Conservation (phyloP, 2,797 vertebrate species). For the Erpetoichthys calabaricus region DNA sequence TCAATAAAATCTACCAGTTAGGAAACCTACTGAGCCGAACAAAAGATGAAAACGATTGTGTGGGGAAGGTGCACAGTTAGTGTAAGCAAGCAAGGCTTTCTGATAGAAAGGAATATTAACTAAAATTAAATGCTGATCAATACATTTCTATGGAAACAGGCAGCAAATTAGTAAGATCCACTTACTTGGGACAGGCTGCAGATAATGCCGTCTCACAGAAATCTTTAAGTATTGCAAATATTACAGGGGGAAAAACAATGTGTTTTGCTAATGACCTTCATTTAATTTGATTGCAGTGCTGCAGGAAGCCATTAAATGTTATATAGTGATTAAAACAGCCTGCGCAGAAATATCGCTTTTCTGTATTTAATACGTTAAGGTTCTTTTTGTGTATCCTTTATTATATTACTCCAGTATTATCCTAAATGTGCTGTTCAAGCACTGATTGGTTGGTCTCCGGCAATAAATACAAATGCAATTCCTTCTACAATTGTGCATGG, state of each 20-base stretch:
- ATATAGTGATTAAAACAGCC: constrained; percentile 13
- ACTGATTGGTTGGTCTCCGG: not conserved
- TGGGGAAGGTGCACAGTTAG: constrained; percentile 54
- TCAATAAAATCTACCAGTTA: constrained; percentile 96
- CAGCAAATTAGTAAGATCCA: constrained; percentile 47
- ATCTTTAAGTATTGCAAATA: constrained; percentile 23
- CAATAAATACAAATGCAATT: too few relatives aligned
- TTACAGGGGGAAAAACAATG: not conserved
- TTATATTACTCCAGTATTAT: not conserved
- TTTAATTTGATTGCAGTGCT: constrained; percentile 18
- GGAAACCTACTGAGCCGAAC: constrained; percentile 83
- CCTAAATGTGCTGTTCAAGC: not conserved
- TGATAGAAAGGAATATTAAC: constrained; percentile 66
- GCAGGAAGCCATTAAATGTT: constrained; percentile 14
- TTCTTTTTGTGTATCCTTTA: not conserved
- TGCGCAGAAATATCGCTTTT: not conserved
- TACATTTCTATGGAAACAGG: constrained; percentile 82
- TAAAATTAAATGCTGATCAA: constrained; percentile 74
- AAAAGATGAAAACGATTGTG: constrained; percentile 58
- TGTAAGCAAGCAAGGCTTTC: constrained; percentile 51
- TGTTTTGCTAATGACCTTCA: constrained; percentile 21
- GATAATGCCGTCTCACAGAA: constrained; percentile 18
- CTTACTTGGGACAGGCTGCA: constrained; percentile 23
- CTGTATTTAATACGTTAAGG: constrained; percentile 1
- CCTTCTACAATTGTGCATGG: too few relatives aligned